Evolutionary conservation across 2,113 vertebrate species (phyloP).

Genomic region (Artemisiospiza belli): DNA sequence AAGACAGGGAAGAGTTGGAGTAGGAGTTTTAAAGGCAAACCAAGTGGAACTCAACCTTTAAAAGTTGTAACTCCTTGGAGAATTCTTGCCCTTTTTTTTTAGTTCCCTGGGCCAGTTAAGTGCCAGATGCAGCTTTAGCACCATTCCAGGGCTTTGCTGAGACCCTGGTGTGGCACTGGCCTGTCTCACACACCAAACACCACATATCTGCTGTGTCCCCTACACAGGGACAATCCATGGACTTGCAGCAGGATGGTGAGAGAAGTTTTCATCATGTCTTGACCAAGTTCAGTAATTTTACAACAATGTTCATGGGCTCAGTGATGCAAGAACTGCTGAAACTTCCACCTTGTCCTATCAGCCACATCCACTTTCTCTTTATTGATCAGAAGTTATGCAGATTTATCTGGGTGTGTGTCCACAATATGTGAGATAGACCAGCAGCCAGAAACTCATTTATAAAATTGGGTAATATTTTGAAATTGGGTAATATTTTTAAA

Average conservation of each 20-base stretch:
- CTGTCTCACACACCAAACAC: neutral
- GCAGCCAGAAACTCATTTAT: neutral
- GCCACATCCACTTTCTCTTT: neutral
- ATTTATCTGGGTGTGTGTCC: neutral
- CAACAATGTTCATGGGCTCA: neutral
- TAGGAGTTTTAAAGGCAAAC: neutral
- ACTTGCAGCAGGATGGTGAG: neutral
- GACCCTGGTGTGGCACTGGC: neutral
- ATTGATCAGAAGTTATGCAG: neutral
- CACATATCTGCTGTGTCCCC: accelerated
- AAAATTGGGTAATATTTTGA: neutral
- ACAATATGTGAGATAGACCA: neutral
- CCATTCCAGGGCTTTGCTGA: neutral
- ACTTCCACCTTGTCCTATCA: neutral
- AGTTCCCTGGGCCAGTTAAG: neutral
- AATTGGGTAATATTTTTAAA: neutral
- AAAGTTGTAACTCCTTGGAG: neutral
- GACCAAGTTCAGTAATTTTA: neutral
- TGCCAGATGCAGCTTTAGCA: neutral
- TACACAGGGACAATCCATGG: neutral
- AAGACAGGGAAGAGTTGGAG: neutral
- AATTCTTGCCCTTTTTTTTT: neutral
- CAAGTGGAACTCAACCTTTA: neutral
- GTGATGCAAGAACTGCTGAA: neutral
- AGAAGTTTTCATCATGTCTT: neutral